These are phyloP conservation scores for Dryobotodes eremita DNA, from an alignment of 2,888 invertebrate genomes.

Conservation along the genomic window DNA sequence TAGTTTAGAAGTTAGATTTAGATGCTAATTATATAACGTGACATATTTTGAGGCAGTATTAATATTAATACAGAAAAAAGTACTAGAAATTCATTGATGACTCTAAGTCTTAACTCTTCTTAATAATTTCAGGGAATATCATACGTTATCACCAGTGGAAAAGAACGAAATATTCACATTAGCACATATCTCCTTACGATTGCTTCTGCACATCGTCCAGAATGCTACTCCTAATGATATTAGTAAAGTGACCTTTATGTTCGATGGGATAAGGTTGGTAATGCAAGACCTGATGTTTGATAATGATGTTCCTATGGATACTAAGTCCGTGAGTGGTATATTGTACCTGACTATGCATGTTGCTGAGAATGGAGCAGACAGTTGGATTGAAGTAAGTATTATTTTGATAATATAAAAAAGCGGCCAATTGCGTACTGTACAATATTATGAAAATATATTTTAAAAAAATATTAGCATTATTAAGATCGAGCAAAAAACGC, in stretches of 20 bases:
- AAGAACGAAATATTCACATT: slow-evolving; percentile 83
- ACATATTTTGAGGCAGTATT: background rate
- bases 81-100: background rate
- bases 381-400: slow-evolving; percentile 81
- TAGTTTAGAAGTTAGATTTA: background rate
- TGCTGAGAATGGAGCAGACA: slow-evolving; percentile 75
- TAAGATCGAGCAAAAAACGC: background rate
- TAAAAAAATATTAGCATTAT: background rate
- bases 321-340: slow-evolving; percentile 92
- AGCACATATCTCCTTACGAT: slow-evolving; percentile 76
- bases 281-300: slow-evolving; percentile 82
- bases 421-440: too few species aligned
- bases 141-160: slow-evolving; percentile 78
- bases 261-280: slow-evolving; percentile 66
- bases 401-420: background rate
- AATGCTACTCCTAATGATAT: slow-evolving; percentile 69
- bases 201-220: slow-evolving; percentile 80
- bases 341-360: slow-evolving; percentile 88
- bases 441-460: too few species aligned
- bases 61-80: background rate
- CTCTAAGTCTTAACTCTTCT: background rate
- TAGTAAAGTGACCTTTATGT: slow-evolving; percentile 65
- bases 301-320: slow-evolving; percentile 92
- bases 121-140: slow-evolving; percentile 70
- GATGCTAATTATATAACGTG: background rate